Evolutionary conservation across 2,113 vertebrate genomes (phyloP).

Genomic region (Pterocles orientalis): DNA sequence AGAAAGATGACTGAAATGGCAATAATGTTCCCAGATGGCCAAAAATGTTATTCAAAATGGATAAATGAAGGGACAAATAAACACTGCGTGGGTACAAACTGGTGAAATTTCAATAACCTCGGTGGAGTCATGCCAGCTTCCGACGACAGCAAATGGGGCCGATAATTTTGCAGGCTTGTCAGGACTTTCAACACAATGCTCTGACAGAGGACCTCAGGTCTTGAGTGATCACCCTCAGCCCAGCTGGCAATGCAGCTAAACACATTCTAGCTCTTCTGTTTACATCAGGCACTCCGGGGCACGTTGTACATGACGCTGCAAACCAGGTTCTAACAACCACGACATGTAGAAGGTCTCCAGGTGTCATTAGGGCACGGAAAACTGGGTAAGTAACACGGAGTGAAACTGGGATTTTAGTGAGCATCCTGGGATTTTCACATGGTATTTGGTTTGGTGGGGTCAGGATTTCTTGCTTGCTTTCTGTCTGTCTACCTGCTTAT

Average conservation of each 20-base stretch:
- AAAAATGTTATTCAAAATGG: neutral
- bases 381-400: neutral
- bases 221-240: neutral
- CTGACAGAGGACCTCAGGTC: neutral
- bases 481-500: neutral
- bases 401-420: neutral
- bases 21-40: neutral
- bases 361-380: neutral
- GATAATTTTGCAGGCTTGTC: neutral
- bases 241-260: neutral
- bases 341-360: neutral
- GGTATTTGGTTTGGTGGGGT: neutral
- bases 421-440: neutral
- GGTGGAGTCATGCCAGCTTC: neutral
- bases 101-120: neutral
- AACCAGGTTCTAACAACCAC: neutral
- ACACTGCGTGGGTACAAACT: accelerated
- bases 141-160: accelerated
- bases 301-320: neutral
- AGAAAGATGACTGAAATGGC: neutral
- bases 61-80: neutral
- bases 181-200: neutral
- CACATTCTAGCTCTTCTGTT: neutral
- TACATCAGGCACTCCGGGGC: neutral
- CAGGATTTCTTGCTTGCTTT: neutral